Conservation (phyloP, 1,140 invertebrate genomes). For the Zaprionus vittiger region DNA sequence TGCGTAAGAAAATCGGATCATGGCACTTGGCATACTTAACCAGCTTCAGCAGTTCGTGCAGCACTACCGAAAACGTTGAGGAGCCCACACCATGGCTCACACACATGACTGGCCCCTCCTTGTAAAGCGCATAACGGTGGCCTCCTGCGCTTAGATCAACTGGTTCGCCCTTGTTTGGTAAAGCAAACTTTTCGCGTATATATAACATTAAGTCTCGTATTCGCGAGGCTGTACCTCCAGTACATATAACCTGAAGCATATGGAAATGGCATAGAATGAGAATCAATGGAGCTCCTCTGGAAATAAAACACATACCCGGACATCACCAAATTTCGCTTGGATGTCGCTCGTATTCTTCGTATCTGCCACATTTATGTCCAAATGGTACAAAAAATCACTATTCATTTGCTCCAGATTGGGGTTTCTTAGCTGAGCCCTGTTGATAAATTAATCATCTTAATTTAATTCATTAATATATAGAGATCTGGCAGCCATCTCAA, state of each 20-base stretch:
- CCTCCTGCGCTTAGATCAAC: conserved; percentile 91
- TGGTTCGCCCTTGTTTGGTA: conserved; percentile 91
- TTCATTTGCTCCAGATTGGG: conserved; percentile 90
- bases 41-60: conserved; percentile 96
- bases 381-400: conserved; percentile 94
- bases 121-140: conserved; percentile 97
- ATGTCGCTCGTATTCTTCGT: conserved; percentile 90
- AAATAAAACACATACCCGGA: conserved; percentile 87
- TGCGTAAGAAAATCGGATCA: conserved; percentile 94
- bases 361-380: conserved; percentile 88
- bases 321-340: conserved; percentile 93
- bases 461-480: too few species aligned
- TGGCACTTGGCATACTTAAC: conserved; percentile 95
- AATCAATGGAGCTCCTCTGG: neutral
- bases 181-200: conserved; percentile 92
- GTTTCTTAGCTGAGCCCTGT: conserved; percentile 86
- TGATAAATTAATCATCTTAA: neutral
- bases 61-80: conserved; percentile 94
- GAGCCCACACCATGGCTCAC: conserved; percentile 96
- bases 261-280: neutral
- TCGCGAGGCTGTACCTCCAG: conserved; percentile 96
- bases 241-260: conserved; percentile 93
- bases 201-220: conserved; percentile 96
- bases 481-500: too few species aligned
- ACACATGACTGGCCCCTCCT: conserved; percentile 85